These are phyloP conservation scores for Cyprinodon tularosa DNA, from an alignment of 2,113 vertebrate species.

Conservation along the genomic window DNA sequence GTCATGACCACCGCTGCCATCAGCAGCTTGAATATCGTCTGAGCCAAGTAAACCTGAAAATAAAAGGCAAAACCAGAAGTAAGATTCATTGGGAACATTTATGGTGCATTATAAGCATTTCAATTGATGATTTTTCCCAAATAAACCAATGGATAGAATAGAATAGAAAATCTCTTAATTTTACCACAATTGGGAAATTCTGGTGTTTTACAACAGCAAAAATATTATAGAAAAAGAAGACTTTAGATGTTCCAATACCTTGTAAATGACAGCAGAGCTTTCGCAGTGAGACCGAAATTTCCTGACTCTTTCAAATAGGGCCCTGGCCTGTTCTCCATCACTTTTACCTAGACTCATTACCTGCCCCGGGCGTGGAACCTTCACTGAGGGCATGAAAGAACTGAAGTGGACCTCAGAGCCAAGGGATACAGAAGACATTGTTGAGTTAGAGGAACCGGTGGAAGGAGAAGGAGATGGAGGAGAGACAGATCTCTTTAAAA, in stretches of 20 bases:
- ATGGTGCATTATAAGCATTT: background rate
- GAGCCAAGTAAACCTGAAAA: conserved; percentile 80
- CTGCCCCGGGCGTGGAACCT: conserved; percentile 44
- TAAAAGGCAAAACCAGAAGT: background rate
- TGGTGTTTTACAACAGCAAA: too few species aligned
- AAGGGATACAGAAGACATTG: conserved; percentile 24
- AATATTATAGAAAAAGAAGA: too few species aligned
- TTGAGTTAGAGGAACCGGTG: conserved; percentile 52
- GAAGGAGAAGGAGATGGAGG: conserved; percentile 72
- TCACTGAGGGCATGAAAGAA: conserved; percentile 18
- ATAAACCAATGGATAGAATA: background rate
- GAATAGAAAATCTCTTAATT: background rate
- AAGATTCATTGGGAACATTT: too few species aligned
- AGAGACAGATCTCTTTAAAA: conserved; percentile 44
- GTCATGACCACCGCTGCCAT: conserved; percentile 75
- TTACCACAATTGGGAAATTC: background rate
- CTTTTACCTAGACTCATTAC: conserved; percentile 77
- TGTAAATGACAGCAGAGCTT: conserved; percentile 80
- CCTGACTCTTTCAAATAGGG: conserved; percentile 84
- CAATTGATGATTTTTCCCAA: background rate
- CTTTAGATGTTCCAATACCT: conserved; percentile 58
- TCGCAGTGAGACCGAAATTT: conserved; percentile 82
- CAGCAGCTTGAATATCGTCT: conserved; percentile 80
- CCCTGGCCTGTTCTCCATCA: conserved; percentile 82
- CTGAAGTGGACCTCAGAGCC: background rate